Evolutionary conservation across 2,888 invertebrate species (phyloP), one percentile per base, ranked within the genome.

Genomic region (Andrena chrysosceles): DNA sequence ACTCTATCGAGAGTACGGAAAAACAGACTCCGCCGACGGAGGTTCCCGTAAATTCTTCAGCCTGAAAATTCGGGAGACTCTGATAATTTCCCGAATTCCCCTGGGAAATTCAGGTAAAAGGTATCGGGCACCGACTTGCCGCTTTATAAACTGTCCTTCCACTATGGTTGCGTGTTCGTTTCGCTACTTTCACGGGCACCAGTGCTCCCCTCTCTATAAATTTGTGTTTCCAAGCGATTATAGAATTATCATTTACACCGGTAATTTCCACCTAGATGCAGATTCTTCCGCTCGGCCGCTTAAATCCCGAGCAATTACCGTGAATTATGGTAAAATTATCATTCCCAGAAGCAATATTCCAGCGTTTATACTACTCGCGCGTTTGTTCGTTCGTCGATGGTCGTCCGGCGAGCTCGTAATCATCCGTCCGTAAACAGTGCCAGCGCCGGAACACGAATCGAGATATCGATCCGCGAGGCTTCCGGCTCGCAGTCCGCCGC

Each of bases 61-160:
- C 54, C 54, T 48, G 62, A 59, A 77, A 75, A 75, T 77, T 83
- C 85, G n/a, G 69, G 33, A 49, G 42, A 23, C 59, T 54, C 63
- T 68, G 85, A 86, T 78, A 78, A 89, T 89, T 83, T 84, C 74
- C 79, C 74, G 84, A 86, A 89, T 87, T 89, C 90, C 87, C 85
- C 31, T 83, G 89, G 90, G 91, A 90, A 90, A 91, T 90, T 87
- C 85, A 56, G 68, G 66, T 60, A 83, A 85, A 75, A 72, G 81
- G 74, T 60, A 42, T 66, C 29, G 72, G 29, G 20, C 49, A 13
- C 13, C 16, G 20, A 26, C 67, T 23, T 63, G 31, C 20, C 62
- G 26, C 35, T 62, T 60, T 49, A 48, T 10, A 59, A 42, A n/a
- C 26, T 33, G 13, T 16, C 29, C 23, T 33, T 13, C 49, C 7